phyloP scores from a whole-genome alignment of 2,888 invertebrate genomes.

The Troides aeacus region DNA sequence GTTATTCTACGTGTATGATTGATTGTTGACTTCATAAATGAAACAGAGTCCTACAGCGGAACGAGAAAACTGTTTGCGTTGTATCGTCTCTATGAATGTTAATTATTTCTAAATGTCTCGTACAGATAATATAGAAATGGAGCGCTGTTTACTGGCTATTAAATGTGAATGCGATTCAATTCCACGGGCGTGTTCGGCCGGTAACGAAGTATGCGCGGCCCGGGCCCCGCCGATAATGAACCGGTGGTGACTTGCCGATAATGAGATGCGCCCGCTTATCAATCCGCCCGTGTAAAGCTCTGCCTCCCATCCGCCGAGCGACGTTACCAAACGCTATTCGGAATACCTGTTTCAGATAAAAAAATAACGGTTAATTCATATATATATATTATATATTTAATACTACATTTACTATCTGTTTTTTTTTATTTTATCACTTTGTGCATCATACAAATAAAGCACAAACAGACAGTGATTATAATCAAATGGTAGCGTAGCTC shows the following conservation, averaged over 20 bases:
- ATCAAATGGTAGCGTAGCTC: too few species aligned
- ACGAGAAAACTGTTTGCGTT: too few species aligned
- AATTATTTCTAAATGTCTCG: conserved; percentile 57
- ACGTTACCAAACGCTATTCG: conserved; percentile 4
- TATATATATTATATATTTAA: too few species aligned
- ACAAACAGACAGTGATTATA: too few species aligned
- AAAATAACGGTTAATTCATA: conserved; percentile 13
- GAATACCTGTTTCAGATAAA: conserved; percentile 22
- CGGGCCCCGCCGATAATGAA: conserved; percentile 48
- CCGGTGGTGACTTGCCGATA: conserved; percentile 57
- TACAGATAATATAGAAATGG: conserved; percentile 66
- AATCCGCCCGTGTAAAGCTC: conserved; percentile 25
- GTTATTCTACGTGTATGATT: too few species aligned
- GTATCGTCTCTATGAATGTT: conserved; percentile 48
- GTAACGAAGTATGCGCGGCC: conserved; percentile 51
- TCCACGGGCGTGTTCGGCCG: conserved; percentile 54
- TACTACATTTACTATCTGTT: too few species aligned
- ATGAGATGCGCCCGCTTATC: conserved; percentile 34
- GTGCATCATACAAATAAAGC: too few species aligned
- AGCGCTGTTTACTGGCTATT: conserved; percentile 72
- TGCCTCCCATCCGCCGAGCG: conserved; percentile 26
- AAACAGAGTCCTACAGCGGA: too few species aligned
- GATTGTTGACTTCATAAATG: too few species aligned
- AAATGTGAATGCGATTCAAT: conserved; percentile 74
- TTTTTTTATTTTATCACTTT: too few species aligned